Evolutionary conservation across 2,888 invertebrate genomes (phyloP), one percentile per base, ranked within the genome.

Genomic region (Callimorpha dominula): DNA sequence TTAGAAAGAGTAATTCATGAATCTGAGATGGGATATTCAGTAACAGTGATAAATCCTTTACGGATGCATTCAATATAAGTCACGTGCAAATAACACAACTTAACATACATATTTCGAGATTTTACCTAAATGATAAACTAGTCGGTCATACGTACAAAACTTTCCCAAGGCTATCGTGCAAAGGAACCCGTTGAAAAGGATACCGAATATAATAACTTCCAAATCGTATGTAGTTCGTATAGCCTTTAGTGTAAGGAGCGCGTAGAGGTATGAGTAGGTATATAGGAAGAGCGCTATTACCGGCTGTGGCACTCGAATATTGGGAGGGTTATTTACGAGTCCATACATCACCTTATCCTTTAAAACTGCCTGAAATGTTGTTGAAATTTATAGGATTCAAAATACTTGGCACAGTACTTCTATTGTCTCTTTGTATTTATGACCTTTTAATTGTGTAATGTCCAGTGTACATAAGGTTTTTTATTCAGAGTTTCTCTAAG

Each of bases 191-290:
- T 20, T 72, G 68, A 72, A 72, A 72, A 43, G 62, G 52, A 62
- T 62, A 57, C 31, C 60, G 60, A 52, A 65, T 68, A 68, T 72
- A 68, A 72, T 63, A 72, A 72, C 64, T 73, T 65, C 20, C 69
- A 69, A 62, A 68, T 60, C 49, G 65, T 69, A 73, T 73, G 60
- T 65, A 50, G 65, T 68, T 43, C 40, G 20, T 17, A 31, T 31
- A 66, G 64, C 65, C 62, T 66, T 60, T 69, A 65, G 62, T 54
- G 71, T 62, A 73, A 70, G 20, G 65, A 50, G 20, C 42, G 66
- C 52, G 65, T 49, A 73, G n/a, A 62, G 60, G 65, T 50, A 63
- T 64, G 65, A 60, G 65, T n/a, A 20, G 9, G 43, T 63, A 64
- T 60, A 68, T 57, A 42, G 68, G 69, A 65, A 60, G 69, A 46